A percentile compares a stretch with the other conserved stretches of the same genome.
Conservation (phyloP, 2,888 invertebrate genomes). For the Caenorhabditis sp. region DNA sequence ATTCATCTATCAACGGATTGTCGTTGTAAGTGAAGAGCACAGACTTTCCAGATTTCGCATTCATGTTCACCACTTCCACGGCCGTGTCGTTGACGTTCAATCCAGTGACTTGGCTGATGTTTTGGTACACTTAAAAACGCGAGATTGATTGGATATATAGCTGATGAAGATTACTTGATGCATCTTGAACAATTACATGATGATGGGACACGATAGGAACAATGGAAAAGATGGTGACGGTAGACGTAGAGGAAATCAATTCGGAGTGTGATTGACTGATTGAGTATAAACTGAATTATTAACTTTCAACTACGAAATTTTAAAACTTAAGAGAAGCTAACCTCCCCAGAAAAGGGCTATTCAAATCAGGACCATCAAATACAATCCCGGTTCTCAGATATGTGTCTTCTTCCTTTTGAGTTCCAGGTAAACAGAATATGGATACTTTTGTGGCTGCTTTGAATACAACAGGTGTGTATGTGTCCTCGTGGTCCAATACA, state of each 20-base stretch:
- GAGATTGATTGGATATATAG: too few species aligned
- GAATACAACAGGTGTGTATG: slow-evolving; percentile 37
- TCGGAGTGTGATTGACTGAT: slow-evolving; percentile 28
- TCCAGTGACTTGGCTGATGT: slow-evolving; percentile 34
- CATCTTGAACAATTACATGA: slow-evolving; percentile 53
- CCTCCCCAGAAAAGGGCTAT: slow-evolving; percentile 47
- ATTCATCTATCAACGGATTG: slow-evolving; percentile 33
- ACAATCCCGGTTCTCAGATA: slow-evolving; percentile 40
- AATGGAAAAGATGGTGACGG: slow-evolving; percentile 45
- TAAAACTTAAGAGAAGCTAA: background rate
- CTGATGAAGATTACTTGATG: slow-evolving; percentile 14
- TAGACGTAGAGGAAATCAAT: slow-evolving; percentile 22
- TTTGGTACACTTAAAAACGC: slow-evolving; percentile 48
- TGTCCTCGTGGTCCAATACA: slow-evolving; percentile 49
- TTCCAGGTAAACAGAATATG: slow-evolving; percentile 37
- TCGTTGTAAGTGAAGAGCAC: slow-evolving; percentile 33
- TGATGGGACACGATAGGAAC: slow-evolving; percentile 49
- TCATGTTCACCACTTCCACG: slow-evolving; percentile 25
- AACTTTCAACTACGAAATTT: background rate
- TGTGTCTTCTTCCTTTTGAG: slow-evolving; percentile 41
- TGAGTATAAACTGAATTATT: slow-evolving; percentile 36
- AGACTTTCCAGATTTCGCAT: slow-evolving; percentile 12
- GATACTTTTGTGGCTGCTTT: slow-evolving; percentile 42
- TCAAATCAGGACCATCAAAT: slow-evolving; percentile 42
- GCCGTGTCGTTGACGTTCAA: slow-evolving; percentile 16